Evolutionary conservation across 2,888 invertebrate genomes (phyloP).

Genomic region (Tiliacea citrago): DNA sequence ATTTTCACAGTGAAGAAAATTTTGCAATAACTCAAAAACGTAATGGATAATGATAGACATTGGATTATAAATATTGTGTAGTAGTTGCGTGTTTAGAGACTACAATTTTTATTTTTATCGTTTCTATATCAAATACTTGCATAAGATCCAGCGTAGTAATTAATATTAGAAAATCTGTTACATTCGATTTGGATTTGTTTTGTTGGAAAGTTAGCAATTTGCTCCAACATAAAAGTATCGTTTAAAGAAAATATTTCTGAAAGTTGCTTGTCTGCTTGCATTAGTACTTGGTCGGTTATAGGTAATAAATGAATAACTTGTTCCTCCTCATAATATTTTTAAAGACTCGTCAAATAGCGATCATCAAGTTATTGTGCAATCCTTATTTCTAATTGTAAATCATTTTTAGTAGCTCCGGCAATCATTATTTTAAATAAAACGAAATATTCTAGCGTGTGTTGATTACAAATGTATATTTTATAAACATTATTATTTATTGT

Average conservation of each 20-base stretch:
- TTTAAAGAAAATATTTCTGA: constrained; percentile 13
- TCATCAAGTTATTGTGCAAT: constrained; percentile 15
- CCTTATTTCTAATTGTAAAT: constrained; percentile 22
- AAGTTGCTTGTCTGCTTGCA: neutral
- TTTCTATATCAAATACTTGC: constrained; percentile 30
- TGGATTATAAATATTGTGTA: constrained; percentile 11
- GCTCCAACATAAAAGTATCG: constrained; percentile 8
- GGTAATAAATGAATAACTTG: neutral
- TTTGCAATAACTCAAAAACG: neutral
- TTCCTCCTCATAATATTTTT: constrained; percentile 11
- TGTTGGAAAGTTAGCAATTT: constrained; percentile 22
- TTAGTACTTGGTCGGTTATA: constrained; percentile 5
- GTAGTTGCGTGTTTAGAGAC: constrained; percentile 31
- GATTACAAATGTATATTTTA: constrained; percentile 38
- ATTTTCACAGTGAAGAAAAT: neutral
- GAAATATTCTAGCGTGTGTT: constrained; percentile 24
- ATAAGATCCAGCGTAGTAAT: constrained; percentile 4
- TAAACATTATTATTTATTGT: constrained; percentile 36
- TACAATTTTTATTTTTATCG: constrained; percentile 27
- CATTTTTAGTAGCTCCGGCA: constrained; percentile 1
- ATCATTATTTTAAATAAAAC: constrained; percentile 35
- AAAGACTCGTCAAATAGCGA: neutral
- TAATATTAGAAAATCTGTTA: constrained; percentile 27
- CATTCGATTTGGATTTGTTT: constrained; percentile 14
- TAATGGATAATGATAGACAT: neutral